These are phyloP conservation scores for Operophtera brumata DNA, from an alignment of 2,888 invertebrate genomes.

Conservation along the genomic window DNA sequence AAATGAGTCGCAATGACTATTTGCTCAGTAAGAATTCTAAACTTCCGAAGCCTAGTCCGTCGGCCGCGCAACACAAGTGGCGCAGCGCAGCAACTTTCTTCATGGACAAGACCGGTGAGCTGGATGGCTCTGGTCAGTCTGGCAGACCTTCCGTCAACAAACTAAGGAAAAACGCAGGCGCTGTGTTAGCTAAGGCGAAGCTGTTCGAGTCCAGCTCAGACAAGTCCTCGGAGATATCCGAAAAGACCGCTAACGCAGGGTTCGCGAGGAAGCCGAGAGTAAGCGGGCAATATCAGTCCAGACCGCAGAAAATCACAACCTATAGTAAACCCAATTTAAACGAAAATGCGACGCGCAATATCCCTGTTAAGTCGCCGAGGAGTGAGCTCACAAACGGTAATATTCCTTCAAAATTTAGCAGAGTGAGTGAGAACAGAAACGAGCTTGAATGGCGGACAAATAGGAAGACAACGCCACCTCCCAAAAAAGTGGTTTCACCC, in stretches of 20 bases:
- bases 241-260: constrained; percentile 53
- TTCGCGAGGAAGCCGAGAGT: constrained; percentile 71
- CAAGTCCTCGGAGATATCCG: constrained; percentile 66
- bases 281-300: constrained; percentile 52
- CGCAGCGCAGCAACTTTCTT: constrained; percentile 80
- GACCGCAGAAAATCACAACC: constrained; percentile 50
- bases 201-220: constrained; percentile 84
- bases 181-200: constrained; percentile 89
- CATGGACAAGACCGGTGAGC: constrained; percentile 73
- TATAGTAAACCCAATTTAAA: constrained; percentile 48
- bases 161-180: constrained; percentile 88
- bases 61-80: constrained; percentile 68
- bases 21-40: constrained; percentile 43
- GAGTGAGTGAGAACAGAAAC: constrained; percentile 47
- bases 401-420: constrained; percentile 36
- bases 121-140: constrained; percentile 68
- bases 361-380: constrained; percentile 41
- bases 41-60: constrained; percentile 49
- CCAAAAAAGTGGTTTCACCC: constrained; percentile 63
- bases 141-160: constrained; percentile 87
- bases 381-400: constrained; percentile 32
- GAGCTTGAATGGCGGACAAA: constrained; percentile 51
- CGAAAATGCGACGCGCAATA: constrained; percentile 40
- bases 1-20: constrained; percentile 53
- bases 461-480: constrained; percentile 57